Conservation (phyloP, 1,140 invertebrate genomes). For the Caenorhabditis latens region DNA sequence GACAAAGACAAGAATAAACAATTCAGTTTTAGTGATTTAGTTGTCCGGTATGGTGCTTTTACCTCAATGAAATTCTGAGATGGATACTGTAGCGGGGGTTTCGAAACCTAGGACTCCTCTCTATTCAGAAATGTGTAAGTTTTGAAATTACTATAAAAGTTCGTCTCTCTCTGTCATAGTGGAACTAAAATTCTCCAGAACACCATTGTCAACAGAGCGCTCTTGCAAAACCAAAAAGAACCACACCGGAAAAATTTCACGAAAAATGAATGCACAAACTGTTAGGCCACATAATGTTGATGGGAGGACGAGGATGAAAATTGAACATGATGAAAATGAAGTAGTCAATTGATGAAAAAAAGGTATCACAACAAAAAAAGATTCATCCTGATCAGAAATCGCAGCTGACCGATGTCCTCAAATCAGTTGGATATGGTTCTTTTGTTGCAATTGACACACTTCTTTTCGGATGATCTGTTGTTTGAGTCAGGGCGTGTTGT, state of each 20-base stretch:
- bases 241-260: neutral
- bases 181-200: neutral
- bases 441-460: constrained; percentile 22
- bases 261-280: constrained; percentile 5
- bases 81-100: too few species aligned
- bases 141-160: too few species aligned
- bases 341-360: neutral
- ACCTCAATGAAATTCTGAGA: neutral
- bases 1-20: neutral
- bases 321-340: neutral
- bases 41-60: neutral
- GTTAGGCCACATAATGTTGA: constrained; percentile 34
- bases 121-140: too few species aligned
- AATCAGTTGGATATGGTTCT: constrained; percentile 41
- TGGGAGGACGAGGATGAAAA: neutral
- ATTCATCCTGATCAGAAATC: constrained; percentile 61
- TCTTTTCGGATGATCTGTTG: constrained; percentile 59
- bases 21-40: too few species aligned
- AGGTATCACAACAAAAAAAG: constrained; percentile 27
- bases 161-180: too few species aligned
- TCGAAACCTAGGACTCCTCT: too few species aligned
- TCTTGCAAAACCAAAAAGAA: neutral
- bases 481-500: constrained; percentile 58
- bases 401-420: constrained; percentile 66
- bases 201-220: neutral